Conservation (phyloP, 2,797 vertebrate genomes). For the Eulemur albifrons region DNA sequence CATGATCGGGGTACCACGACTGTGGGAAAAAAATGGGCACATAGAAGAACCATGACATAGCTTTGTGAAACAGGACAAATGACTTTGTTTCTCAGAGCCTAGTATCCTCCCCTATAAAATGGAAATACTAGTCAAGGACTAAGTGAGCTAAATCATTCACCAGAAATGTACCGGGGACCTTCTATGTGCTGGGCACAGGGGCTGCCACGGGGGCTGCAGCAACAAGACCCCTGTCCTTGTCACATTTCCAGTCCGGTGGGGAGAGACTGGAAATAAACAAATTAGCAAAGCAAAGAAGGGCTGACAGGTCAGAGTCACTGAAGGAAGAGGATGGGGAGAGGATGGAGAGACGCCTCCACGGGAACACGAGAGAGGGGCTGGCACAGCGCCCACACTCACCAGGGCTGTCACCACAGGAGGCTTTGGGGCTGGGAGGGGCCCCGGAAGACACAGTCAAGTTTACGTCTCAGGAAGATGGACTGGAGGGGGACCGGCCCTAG, state of each 20-base stretch:
- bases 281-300: neutral
- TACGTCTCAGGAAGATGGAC: neutral
- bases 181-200: neutral
- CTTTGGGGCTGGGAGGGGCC: neutral
- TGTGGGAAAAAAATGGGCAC: neutral
- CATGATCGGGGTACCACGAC: fast-evolving
- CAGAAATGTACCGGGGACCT: neutral
- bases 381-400: fast-evolving
- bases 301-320: fast-evolving
- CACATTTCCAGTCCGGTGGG: neutral
- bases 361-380: fast-evolving
- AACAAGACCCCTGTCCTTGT: fast-evolving
- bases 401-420: fast-evolving
- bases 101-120: neutral
- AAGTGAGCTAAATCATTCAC: neutral
- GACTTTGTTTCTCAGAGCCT: neutral
- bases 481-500: neutral
- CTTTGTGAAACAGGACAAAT: neutral
- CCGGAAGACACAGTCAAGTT: neutral
- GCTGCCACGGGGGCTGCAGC: neutral
- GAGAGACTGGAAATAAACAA: neutral
- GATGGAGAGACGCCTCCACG: fast-evolving
- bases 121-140: neutral
- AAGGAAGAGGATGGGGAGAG: neutral
- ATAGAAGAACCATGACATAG: neutral